phyloP scores from a whole-genome alignment of 2,888 invertebrate genomes.

The Synergus gifuensis region DNA sequence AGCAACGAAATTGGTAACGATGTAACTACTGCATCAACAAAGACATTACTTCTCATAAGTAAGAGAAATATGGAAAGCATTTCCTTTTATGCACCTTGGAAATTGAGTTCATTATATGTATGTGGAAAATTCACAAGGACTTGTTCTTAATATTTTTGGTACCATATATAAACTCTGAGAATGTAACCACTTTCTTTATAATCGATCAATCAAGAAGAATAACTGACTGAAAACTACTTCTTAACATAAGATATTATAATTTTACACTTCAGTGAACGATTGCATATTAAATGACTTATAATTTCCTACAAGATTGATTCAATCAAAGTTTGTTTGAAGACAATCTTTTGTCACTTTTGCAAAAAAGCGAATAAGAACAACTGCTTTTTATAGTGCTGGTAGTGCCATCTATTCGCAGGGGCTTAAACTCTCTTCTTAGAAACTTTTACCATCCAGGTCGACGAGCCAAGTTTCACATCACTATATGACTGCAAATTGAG shows the following conservation, averaged over 20 bases:
- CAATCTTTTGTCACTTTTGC: too few relatives aligned
- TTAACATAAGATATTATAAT: too few relatives aligned
- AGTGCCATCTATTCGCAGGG: constrained; percentile 55
- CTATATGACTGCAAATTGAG: constrained; percentile 55
- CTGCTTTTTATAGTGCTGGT: constrained; percentile 29
- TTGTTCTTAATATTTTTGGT: not conserved
- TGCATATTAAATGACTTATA: too few relatives aligned
- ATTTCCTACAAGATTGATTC: too few relatives aligned
- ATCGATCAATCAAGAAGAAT: not conserved
- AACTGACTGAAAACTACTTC: too few relatives aligned
- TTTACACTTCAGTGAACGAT: too few relatives aligned
- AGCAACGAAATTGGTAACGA: constrained; percentile 20
- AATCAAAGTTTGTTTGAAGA: too few relatives aligned
- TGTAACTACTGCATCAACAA: constrained; percentile 1
- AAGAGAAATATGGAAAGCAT: constrained; percentile 34
- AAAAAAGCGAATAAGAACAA: too few relatives aligned
- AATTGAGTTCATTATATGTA: not conserved
- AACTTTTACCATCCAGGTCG: constrained; percentile 53
- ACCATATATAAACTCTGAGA: not conserved
- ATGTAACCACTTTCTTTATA: not conserved
- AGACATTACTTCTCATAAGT: constrained; percentile 27
- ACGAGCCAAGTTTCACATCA: constrained; percentile 13
- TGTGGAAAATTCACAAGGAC: not conserved
- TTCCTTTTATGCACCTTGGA: constrained; percentile 9
- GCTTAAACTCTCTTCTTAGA: constrained; percentile 46